Conservation (phyloP, 2,797 vertebrate genomes). For the Ibycter americanus region DNA sequence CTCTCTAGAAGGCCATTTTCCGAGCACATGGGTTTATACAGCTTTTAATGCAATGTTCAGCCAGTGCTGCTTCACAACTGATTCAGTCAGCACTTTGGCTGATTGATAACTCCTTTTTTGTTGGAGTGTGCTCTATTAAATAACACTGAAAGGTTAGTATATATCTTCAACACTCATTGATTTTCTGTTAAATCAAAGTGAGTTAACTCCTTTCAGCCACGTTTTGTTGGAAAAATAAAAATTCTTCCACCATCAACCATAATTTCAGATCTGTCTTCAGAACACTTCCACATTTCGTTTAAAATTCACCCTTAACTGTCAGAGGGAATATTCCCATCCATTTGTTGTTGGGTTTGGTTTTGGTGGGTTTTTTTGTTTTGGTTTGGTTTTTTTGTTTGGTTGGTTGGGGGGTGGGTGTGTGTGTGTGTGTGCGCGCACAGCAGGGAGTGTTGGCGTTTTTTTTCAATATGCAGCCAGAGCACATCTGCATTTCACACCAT, state of each 20-base stretch:
- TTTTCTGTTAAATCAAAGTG: background rate
- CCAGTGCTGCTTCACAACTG: background rate
- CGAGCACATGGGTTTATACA: background rate
- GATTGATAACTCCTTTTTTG: background rate
- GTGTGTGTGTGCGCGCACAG: no score
- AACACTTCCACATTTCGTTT: background rate
- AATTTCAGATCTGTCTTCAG: background rate
- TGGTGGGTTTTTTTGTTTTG: no score
- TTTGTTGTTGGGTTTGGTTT: background rate
- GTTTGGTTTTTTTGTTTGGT: background rate
- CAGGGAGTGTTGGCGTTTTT: fast-evolving
- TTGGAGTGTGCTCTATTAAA: background rate
- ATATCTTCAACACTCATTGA: background rate
- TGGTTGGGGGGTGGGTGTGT: background rate
- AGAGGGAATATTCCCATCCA: background rate
- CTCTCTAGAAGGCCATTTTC: background rate
- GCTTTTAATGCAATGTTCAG: background rate
- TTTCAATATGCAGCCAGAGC: background rate
- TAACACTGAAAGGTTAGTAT: background rate
- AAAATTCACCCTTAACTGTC: background rate
- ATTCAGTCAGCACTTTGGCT: background rate
- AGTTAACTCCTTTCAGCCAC: background rate
- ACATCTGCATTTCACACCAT: background rate
- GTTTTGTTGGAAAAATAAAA: background rate
- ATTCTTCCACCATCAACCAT: background rate